phyloP scores from a whole-genome alignment of 2,888 invertebrate genomes.

The Drosophila meridionalis region DNA sequence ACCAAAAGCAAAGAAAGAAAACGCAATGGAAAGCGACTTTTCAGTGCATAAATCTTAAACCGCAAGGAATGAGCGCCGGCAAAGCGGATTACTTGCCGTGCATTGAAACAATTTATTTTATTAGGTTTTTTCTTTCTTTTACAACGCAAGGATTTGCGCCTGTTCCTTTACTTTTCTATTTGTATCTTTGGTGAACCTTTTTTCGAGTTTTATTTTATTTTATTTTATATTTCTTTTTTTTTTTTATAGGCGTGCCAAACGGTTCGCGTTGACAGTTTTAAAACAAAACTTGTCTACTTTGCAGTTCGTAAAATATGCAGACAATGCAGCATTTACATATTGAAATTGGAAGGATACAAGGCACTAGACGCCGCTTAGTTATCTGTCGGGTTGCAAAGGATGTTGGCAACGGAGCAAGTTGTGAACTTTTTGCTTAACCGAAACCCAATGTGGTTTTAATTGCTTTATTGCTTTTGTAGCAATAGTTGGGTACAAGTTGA shows the following conservation, averaged over 20 bases:
- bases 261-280: conserved; percentile 75
- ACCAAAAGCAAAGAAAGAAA: conserved; percentile 20
- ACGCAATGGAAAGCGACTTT: conserved; percentile 63
- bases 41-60: conserved; percentile 78
- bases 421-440: conserved; percentile 30
- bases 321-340: conserved; percentile 59
- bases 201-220: background rate
- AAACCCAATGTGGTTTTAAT: conserved; percentile 53
- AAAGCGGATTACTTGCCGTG: conserved; percentile 79
- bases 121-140: conserved; percentile 49
- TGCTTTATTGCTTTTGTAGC: conserved; percentile 48
- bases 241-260: conserved; percentile 61
- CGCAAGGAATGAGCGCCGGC: conserved; percentile 69
- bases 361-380: conserved; percentile 13
- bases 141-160: conserved; percentile 31
- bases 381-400: conserved; percentile 4
- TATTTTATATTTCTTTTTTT: background rate
- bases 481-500: background rate
- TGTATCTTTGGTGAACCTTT: conserved; percentile 7
- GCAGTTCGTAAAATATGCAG: conserved; percentile 76
- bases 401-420: conserved; percentile 18
- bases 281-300: conserved; percentile 78
- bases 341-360: conserved; percentile 30
- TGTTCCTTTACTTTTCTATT: conserved; percentile 19
- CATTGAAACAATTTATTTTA: conserved; percentile 79